Base-by-base conservation (phyloP, 2,113 vertebrate genomes). In the Heterotis niloticus region DNA sequence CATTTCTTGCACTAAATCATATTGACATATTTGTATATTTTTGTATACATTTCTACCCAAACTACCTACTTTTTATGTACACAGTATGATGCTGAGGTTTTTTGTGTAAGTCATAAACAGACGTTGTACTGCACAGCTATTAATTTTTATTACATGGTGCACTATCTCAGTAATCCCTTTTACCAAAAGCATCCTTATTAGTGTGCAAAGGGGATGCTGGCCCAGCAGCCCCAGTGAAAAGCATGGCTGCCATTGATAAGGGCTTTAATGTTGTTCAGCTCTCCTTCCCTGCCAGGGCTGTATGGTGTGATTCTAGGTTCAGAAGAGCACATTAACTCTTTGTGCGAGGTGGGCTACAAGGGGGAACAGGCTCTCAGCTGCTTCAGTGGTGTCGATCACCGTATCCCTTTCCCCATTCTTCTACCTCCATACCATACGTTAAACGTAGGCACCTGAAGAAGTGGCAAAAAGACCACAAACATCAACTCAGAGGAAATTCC, bases 111-210 rank as follows among this genome's bases (percentile, higher is more conserved):
- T 18, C 11, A 56, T 24, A 57, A 28, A 57, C 52, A 18, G n/a
- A 14, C 44, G n/a, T 9, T 44, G 34, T 44, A 44, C 20, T 23
- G 51, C 17, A 26, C 24, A 59, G 14, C 54, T 74, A 24, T 59
- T 59, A 54, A 26, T 28, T 59, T 59, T 57, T 59, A 57, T 59
- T 44, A 69, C 14, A 13, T 14, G 54, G n/a, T 74, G 44, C 51
- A 54, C 69, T 54, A 74, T 74, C 54, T 59, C 54, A 74, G 71
- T 59, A 59, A 74, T 74, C 71, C 70, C 52, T 74, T 59, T 74
- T n/a, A 59, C 71, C 54, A 57, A 26, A 24, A 57, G 54, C 20
- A 10, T 59, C 14, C 54, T 59, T 57, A 74, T 74, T 74, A 74
- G 71, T n/a, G 52, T 24, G 14, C 52, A 24, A 12, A 17, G 23